Percentiles rank a stretch among this genome's conserved stretches.
These are phyloP conservation scores for Anoplophora glabripennis DNA, from an alignment of 1,140 invertebrate species.

Conservation along the genomic window DNA sequence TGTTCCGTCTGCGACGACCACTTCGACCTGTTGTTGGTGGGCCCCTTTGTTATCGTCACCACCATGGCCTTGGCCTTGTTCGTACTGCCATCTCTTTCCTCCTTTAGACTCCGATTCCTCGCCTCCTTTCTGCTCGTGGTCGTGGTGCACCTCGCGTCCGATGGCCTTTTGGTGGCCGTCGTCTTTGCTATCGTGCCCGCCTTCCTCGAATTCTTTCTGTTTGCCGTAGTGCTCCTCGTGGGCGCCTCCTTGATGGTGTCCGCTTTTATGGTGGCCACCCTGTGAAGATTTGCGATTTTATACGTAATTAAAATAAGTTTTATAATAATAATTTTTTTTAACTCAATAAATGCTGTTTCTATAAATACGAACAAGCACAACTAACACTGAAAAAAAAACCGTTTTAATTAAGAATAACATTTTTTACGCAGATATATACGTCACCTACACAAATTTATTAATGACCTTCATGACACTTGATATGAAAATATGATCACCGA, in stretches of 20 bases:
- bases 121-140: slow-evolving; percentile 50
- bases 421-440: too few species aligned
- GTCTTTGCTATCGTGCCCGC: slow-evolving; percentile 54
- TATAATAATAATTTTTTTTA: background rate
- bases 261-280: slow-evolving; percentile 50
- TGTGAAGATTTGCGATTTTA: slow-evolving; percentile 16
- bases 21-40: background rate
- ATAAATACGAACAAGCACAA: too few species aligned
- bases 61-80: slow-evolving; percentile 37
- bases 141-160: slow-evolving; percentile 57
- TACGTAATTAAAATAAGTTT: background rate
- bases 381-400: too few species aligned
- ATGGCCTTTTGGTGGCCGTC: slow-evolving; percentile 56
- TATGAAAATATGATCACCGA: too few species aligned
- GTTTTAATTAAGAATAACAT: too few species aligned
- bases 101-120: slow-evolving; percentile 52
- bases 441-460: too few species aligned
- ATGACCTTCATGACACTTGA: too few species aligned
- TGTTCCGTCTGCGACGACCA: too few species aligned
- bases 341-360: too few species aligned
- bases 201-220: slow-evolving; percentile 56
- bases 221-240: slow-evolving; percentile 59
- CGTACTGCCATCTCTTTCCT: slow-evolving; percentile 59
- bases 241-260: slow-evolving; percentile 50
- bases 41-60: slow-evolving; percentile 16